Conservation (phyloP, 2,113 vertebrate species). For the Chrysemys picta region DNA sequence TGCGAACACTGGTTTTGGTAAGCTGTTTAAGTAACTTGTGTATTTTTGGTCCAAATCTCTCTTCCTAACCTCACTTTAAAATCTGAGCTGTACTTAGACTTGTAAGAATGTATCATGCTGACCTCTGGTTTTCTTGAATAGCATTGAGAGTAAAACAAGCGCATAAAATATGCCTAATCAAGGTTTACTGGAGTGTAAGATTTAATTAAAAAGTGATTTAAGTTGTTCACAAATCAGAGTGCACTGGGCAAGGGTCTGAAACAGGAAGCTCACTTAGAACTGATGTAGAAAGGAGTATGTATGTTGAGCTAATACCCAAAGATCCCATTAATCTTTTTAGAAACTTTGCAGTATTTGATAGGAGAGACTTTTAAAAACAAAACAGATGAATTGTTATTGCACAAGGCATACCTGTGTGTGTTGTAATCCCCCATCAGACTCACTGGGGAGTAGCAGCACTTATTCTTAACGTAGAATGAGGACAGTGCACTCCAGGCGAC, state of each 20-base stretch:
- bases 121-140: background rate
- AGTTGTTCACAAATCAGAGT: background rate
- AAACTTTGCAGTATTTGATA: slow-evolving; percentile 18
- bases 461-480: background rate
- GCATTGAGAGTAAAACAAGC: background rate
- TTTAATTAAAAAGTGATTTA: background rate
- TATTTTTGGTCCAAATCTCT: background rate
- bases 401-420: background rate
- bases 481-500: background rate
- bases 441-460: background rate
- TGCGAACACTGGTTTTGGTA: background rate
- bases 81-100: background rate
- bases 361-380: background rate
- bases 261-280: background rate
- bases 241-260: background rate
- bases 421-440: slow-evolving; percentile 14
- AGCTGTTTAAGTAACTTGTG: background rate
- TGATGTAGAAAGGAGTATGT: background rate
- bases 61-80: background rate
- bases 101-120: background rate
- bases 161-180: background rate
- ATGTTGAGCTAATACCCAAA: slow-evolving; percentile 11
- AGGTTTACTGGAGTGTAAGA: background rate
- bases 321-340: background rate
- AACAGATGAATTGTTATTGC: background rate